A percentile compares a stretch with the other conserved stretches of the same genome.
Conservation (phyloP, 2,113 vertebrate species). For the Rhadina sibilatrix region DNA sequence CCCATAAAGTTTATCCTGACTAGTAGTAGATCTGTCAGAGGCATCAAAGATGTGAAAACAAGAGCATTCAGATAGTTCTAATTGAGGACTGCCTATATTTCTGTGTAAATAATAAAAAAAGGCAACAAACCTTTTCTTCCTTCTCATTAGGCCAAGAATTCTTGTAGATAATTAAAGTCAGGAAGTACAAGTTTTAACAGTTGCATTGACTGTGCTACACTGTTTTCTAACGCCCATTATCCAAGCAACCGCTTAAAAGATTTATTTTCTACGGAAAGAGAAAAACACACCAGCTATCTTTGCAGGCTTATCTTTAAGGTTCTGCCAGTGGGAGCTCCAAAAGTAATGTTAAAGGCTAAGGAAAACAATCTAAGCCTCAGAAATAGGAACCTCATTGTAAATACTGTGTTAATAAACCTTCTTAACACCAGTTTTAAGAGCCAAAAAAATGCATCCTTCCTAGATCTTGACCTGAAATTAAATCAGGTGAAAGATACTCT, state of each 20-base stretch:
- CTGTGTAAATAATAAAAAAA: constrained; percentile 36
- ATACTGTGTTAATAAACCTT: not conserved
- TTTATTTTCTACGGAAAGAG: not conserved
- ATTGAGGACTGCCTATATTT: constrained; percentile 27
- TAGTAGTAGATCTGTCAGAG: not conserved
- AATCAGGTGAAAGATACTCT: not conserved
- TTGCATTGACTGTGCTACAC: not conserved
- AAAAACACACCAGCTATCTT: not conserved
- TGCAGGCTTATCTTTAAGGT: not conserved
- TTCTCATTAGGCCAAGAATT: constrained; percentile 49
- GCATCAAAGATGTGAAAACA: constrained; percentile 3
- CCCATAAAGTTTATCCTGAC: not conserved
- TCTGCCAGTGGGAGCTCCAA: not conserved
- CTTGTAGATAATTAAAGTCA: constrained; percentile 42
- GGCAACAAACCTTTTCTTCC: constrained; percentile 39
- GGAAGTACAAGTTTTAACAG: constrained; percentile 51
- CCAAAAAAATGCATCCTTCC: not conserved
- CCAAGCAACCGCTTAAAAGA: not conserved
- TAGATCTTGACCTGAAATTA: not conserved
- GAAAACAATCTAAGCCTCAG: not conserved
- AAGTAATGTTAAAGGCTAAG: not conserved
- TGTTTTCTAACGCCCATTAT: constrained; percentile 19
- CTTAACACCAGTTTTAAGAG: not conserved
- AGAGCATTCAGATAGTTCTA: not conserved
- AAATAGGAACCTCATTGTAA: not conserved